Evolutionary conservation across 2,888 invertebrate species (phyloP), one percentile per base, ranked within the genome.

Genomic region (Plagiodera versicolora): DNA sequence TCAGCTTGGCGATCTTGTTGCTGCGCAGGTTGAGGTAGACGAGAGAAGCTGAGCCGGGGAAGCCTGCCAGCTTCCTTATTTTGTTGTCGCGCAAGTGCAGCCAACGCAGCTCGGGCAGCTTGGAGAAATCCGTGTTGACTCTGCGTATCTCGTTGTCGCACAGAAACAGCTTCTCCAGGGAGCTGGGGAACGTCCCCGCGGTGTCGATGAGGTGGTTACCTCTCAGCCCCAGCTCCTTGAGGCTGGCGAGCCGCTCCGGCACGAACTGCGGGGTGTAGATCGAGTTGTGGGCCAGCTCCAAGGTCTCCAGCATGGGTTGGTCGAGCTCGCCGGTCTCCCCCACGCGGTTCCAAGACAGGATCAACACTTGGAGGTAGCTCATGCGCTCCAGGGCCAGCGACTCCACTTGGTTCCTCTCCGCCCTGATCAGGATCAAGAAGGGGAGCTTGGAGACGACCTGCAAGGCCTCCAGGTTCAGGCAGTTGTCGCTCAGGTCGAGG

Each of bases 41-140:
- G 16, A 87, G 75, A 60, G 83, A 84, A 4, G 60, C 76, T 35
- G 83, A 71, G 0, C 64, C 69, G 10, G 75, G 72, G 64, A 87
- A 86, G 0, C 86, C 86, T 28, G 83, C 77, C 10, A 87, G 72
- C 45, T 79, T 76, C 50, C 77, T 81, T 60, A 87, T 81, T 10
- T 82, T 83, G 77, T 94, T 94, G 47, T 84, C 83, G 0, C 92
- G 85, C 32, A 93, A 77, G 72, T 94, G 92, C 11, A 94, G 78
- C 16, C 89, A 85, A 62, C 85, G 84, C 60, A 94, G 77, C 69
- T 86, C 85, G 0, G 75, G 73, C 67, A 91, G 80, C 44, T 77
- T 80, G 14, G 84, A 83, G n/a, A 91, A 69, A 2, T 87, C 87
- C 44, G 83, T 61, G 19, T 68, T 67, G 5, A 75, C 66, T 11